phyloP scores from a whole-genome alignment of 2,113 vertebrate species.

The Cranoglanis bouderius region DNA sequence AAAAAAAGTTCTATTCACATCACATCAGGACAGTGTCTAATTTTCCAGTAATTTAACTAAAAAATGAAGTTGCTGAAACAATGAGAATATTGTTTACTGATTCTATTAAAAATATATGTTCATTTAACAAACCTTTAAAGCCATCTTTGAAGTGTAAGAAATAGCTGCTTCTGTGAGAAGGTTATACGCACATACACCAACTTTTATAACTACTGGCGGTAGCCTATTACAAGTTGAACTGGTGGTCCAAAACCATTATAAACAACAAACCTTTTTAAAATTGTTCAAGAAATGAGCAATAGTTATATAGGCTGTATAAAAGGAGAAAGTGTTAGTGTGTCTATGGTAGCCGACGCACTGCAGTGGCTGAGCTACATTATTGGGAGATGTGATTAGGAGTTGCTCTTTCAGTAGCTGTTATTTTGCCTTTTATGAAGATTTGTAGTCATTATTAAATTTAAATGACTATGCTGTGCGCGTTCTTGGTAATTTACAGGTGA shows the following conservation, averaged over 20 bases:
- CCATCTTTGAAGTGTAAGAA: not conserved
- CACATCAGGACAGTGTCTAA: not conserved
- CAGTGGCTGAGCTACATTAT: not conserved
- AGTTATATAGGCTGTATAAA: not conserved
- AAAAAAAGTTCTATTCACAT: not conserved
- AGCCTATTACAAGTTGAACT: not conserved
- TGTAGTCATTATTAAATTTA: not conserved
- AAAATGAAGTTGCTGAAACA: not conserved
- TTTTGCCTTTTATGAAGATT: not conserved
- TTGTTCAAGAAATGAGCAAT: not conserved
- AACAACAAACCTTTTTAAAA: not conserved
- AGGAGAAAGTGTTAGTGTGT: not conserved
- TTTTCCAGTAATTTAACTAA: not conserved
- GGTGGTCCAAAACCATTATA: not conserved
- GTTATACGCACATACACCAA: not conserved
- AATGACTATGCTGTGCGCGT: not conserved
- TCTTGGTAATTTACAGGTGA: not conserved
- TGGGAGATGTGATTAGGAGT: not conserved
- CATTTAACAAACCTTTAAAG: not conserved
- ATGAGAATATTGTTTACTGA: not conserved
- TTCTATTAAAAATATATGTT: too few relatives aligned
- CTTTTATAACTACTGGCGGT: not conserved
- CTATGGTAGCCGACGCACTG: not conserved
- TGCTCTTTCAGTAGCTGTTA: not conserved
- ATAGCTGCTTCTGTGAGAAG: not conserved